These are phyloP conservation scores for Magallana nippona DNA, from an alignment of 2,888 invertebrate genomes.

Conservation along the genomic window DNA sequence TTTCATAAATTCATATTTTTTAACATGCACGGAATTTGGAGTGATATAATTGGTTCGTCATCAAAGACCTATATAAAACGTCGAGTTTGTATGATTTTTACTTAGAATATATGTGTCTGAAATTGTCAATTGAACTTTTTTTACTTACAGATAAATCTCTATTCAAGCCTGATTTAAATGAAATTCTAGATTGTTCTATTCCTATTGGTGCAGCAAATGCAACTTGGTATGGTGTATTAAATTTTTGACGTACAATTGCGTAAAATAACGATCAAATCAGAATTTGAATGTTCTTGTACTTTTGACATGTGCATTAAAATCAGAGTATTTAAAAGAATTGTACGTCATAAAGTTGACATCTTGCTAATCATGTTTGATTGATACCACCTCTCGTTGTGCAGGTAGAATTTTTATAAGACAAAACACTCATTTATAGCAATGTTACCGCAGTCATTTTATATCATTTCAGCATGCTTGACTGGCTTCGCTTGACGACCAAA, in stretches of 20 bases:
- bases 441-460: slow-evolving; percentile 27
- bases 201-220: not conserved
- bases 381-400: not conserved
- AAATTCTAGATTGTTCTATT: too few relatives aligned
- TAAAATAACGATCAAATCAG: slow-evolving; percentile 6
- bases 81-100: too few relatives aligned
- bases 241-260: not conserved
- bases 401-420: slow-evolving; percentile 10
- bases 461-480: slow-evolving; percentile 33
- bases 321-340: not conserved
- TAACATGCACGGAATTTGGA: too few relatives aligned
- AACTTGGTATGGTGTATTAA: not conserved
- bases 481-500: slow-evolving; percentile 1
- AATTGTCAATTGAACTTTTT: too few relatives aligned
- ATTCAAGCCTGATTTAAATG: too few relatives aligned
- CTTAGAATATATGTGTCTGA: too few relatives aligned
- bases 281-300: not conserved
- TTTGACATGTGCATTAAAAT: not conserved
- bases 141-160: too few relatives aligned
- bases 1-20: too few relatives aligned
- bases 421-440: slow-evolving; percentile 29
- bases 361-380: slow-evolving; percentile 13
- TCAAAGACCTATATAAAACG: too few relatives aligned
- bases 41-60: too few relatives aligned
- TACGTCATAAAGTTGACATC: slow-evolving; percentile 13